These are phyloP conservation scores for Sibirionetta formosa DNA, from an alignment of 2,797 vertebrate species.

Conservation along the genomic window DNA sequence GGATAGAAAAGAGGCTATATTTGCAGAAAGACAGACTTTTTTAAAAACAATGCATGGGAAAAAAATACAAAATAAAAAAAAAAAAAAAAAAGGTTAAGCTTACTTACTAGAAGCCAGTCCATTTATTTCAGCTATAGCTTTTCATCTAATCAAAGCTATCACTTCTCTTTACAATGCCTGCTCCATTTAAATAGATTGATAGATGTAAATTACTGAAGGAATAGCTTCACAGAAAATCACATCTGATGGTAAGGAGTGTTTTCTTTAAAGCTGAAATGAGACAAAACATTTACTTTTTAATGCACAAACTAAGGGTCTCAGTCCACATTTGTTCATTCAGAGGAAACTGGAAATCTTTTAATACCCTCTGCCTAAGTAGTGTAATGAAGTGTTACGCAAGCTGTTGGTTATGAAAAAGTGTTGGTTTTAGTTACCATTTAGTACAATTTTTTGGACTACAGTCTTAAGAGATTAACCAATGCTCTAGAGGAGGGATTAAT, in stretches of 20 bases:
- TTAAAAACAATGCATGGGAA: not conserved
- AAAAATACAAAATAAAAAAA: not conserved
- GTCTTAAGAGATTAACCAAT: not conserved
- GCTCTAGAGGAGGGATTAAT: not conserved
- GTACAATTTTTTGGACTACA: not conserved
- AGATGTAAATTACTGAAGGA: not conserved
- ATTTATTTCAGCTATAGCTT: not conserved
- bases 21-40: fast-evolving
- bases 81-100: not conserved
- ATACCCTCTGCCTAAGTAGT: not conserved
- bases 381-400: not conserved
- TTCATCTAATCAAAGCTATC: not conserved
- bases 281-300: not conserved
- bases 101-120: not conserved
- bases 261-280: not conserved
- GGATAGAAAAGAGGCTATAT: not conserved
- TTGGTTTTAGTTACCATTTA: not conserved
- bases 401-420: not conserved
- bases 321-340: not conserved
- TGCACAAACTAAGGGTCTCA: not conserved
- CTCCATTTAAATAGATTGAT: not conserved
- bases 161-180: not conserved
- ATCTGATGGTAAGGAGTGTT: not conserved
- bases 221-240: not conserved
- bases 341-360: not conserved